Base-by-base conservation (phyloP, 2,797 vertebrate genomes). In the Gymnoscopelus braueri region DNA sequence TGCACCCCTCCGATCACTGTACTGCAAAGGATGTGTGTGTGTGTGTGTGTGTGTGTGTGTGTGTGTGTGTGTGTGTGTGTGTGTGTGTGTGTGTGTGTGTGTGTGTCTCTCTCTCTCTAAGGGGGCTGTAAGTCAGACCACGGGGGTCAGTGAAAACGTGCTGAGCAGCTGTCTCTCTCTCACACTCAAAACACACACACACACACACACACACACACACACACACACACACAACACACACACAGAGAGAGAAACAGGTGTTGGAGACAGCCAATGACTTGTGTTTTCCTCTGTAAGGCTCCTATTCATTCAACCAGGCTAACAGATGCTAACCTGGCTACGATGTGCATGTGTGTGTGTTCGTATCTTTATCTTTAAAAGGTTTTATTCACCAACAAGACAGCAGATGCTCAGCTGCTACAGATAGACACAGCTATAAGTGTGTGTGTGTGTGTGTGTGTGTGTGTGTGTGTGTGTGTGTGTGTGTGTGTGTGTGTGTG, bases 301-400 rank as follows among this genome's bases (percentile, higher is more conserved):
- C 69, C 83, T 72, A 82, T 89, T 89, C 86, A 88, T 86, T 80
- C 74, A 59, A 54, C 53, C 71, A 63, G 14, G 64, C 49, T 78
- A 72, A 76, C 86, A 88, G 84, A 90, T 86, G 85, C 84, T 87
- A 87, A 88, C 80, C 84, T 82, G 82, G 54, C 65, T 3, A 53
- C 44, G 2, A 19, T 39, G 10, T 19, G 32, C 52, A 65, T 67
- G 55, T 61, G 48, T 68, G 35, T 68, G 61, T 71, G 61, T 70
- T 60, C 51, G 51, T 14, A 60, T 10, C 65, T 19, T 15, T 60
- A 29, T 62, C 35, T 51, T 54, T 63, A 39, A 19, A 19, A 62
- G 51, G 56, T 54, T 60, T 75, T 4, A 74, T 74, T 77, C 61
- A 64, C 15, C 14, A 14, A 29, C 51, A 12, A 54, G 68, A 71